A percentile compares a stretch with the other conserved stretches of the same genome.
These are phyloP conservation scores for Menidia beryllina DNA, from an alignment of 2,113 vertebrate species.

Conservation along the genomic window DNA sequence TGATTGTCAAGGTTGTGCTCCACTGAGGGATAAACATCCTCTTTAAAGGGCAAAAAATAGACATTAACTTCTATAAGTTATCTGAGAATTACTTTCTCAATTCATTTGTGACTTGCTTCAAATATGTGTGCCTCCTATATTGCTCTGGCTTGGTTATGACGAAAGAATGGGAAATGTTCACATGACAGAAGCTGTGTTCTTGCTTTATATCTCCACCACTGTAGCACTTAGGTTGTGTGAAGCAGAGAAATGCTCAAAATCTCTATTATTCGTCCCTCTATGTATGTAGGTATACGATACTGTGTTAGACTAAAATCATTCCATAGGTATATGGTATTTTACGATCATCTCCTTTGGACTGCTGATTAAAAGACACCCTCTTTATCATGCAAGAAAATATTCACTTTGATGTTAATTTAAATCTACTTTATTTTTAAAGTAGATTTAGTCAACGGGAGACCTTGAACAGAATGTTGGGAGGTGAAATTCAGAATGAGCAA, in stretches of 20 bases:
- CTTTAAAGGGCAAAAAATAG: not conserved
- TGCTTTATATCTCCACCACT: not conserved
- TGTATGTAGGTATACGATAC: not conserved
- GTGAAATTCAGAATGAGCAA: slow-evolving; percentile 42
- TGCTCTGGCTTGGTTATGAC: not conserved
- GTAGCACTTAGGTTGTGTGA: too few species aligned
- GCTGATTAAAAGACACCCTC: not conserved
- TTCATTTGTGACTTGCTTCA: too few species aligned
- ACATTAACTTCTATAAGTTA: not conserved
- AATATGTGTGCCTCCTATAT: not conserved
- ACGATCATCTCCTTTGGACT: not conserved
- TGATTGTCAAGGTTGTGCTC: too few species aligned
- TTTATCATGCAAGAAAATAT: slow-evolving; percentile 34
- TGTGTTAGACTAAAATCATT: not conserved
- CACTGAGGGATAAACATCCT: not conserved
- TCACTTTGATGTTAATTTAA: slow-evolving; percentile 29
- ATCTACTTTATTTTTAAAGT: slow-evolving; percentile 20
- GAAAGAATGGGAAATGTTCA: not conserved
- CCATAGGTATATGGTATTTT: not conserved
- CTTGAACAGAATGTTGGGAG: slow-evolving; percentile 30
- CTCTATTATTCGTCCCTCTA: not conserved
- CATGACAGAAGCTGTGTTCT: not conserved
- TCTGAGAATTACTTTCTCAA: too few species aligned
- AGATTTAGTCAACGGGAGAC: slow-evolving; percentile 29
- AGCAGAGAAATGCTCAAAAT: too few species aligned